These are phyloP conservation scores for Leptatherina wallacei DNA, from an alignment of 2,797 vertebrate species.

Conservation along the genomic window DNA sequence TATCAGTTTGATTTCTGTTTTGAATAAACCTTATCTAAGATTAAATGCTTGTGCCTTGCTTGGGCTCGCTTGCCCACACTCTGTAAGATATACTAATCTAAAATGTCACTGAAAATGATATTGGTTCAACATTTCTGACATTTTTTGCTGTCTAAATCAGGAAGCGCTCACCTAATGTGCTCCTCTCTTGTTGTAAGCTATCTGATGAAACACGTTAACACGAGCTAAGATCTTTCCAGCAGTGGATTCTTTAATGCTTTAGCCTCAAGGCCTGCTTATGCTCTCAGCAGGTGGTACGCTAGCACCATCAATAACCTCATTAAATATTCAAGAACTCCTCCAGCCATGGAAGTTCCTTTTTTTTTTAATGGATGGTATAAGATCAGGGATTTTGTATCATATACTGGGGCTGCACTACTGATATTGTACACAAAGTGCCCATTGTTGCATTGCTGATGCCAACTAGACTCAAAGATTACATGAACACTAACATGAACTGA, in stretches of 20 bases:
- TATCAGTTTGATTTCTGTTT: background rate
- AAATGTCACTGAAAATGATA: background rate
- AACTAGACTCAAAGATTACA: background rate
- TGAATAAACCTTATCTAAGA: background rate
- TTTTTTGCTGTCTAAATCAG: background rate
- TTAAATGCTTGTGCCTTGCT: background rate
- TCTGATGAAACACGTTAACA: slow-evolving; percentile 20
- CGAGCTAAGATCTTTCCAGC: slow-evolving; percentile 16
- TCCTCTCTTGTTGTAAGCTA: background rate
- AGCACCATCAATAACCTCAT: slow-evolving; percentile 61
- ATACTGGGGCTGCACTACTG: background rate
- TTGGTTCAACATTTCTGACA: background rate
- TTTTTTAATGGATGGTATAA: slow-evolving; percentile 16
- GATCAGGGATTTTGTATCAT: slow-evolving; percentile 27
- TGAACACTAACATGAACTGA: background rate
- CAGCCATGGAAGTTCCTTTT: slow-evolving; percentile 5
- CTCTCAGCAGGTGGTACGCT: slow-evolving; percentile 38
- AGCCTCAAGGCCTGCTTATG: slow-evolving; percentile 45
- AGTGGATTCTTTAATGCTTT: slow-evolving; percentile 30
- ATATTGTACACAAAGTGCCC: background rate
- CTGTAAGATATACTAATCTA: background rate
- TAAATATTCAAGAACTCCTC: slow-evolving; percentile 60
- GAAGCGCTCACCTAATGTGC: background rate
- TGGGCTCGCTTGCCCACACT: background rate
- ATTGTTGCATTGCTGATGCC: background rate